These are phyloP conservation scores for Ferrisia virgata DNA, from an alignment of 2,888 invertebrate species.

Conservation along the genomic window DNA sequence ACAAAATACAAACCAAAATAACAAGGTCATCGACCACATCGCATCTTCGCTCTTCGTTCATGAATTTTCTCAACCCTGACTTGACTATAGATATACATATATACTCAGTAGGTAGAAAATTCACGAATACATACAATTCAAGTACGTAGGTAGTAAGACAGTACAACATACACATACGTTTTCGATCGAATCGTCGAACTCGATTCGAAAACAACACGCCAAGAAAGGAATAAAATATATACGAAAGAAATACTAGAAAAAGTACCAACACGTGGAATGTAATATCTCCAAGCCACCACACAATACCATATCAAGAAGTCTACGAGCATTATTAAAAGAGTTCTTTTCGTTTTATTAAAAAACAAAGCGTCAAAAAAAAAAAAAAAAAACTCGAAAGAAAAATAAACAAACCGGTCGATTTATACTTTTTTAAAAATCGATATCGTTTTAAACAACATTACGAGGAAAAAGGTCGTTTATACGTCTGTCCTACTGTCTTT, in stretches of 20 bases:
- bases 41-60: not conserved
- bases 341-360: constrained; percentile 26
- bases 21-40: not conserved
- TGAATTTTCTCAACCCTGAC: not conserved
- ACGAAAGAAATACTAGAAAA: not conserved
- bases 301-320: constrained; percentile 12
- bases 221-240: not conserved
- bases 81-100: no score
- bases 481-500: constrained; percentile 16
- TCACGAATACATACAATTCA: not conserved
- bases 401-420: constrained; percentile 32
- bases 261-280: constrained; percentile 14
- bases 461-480: constrained; percentile 20
- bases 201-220: not conserved
- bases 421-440: constrained; percentile 31
- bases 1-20: not conserved
- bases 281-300: constrained; percentile 16
- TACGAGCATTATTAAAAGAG: constrained; percentile 12
- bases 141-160: no score
- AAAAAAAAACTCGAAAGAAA: constrained; percentile 14
- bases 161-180: not conserved
- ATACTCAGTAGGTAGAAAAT: not conserved
- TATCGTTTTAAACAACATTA: constrained; percentile 29
- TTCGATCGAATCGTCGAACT: not conserved
- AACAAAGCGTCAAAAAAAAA: not conserved